phyloP scores from a whole-genome alignment of 2,797 vertebrate species.

The Aulostomus chinensis region DNA sequence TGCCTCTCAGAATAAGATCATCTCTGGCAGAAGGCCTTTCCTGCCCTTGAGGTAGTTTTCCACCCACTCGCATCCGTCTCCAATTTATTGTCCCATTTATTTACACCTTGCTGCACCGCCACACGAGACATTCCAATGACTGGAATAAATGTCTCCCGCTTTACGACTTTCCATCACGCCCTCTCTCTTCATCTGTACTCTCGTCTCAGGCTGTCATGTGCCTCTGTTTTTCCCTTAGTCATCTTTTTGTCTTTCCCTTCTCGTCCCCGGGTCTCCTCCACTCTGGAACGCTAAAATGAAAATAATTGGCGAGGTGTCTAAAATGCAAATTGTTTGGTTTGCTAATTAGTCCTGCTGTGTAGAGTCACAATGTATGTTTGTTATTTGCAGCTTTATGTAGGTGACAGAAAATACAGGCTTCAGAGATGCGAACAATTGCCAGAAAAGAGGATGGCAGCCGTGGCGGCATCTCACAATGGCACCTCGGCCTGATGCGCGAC shows the following conservation, averaged over 20 bases:
- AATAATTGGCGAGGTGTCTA: constrained; percentile 55
- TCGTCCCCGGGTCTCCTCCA: not conserved
- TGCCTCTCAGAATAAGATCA: no score
- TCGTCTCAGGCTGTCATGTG: not conserved
- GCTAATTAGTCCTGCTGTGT: constrained; percentile 61
- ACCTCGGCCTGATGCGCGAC: constrained; percentile 28
- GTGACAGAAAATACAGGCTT: constrained; percentile 8
- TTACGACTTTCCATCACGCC: not conserved
- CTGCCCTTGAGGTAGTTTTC: constrained; percentile 35
- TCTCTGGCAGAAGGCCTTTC: constrained; percentile 27
- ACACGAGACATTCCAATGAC: constrained; percentile 17
- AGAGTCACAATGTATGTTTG: constrained; percentile 24
- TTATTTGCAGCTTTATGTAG: constrained; percentile 12
- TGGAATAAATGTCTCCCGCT: constrained; percentile 16
- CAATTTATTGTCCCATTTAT: constrained; percentile 52
- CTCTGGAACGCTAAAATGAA: constrained; percentile 25
- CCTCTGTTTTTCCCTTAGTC: not conserved
- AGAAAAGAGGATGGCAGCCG: constrained; percentile 23
- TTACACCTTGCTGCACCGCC: constrained; percentile 41
- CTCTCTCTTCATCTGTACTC: not conserved
- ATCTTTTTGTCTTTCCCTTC: not conserved
- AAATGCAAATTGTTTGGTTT: constrained; percentile 56
- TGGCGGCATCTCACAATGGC: constrained; percentile 13
- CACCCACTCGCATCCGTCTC: constrained; percentile 49
- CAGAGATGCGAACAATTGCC: constrained; percentile 6